Base-by-base conservation (phyloP, 2,797 vertebrate species). In the Xenopus petersii region DNA sequence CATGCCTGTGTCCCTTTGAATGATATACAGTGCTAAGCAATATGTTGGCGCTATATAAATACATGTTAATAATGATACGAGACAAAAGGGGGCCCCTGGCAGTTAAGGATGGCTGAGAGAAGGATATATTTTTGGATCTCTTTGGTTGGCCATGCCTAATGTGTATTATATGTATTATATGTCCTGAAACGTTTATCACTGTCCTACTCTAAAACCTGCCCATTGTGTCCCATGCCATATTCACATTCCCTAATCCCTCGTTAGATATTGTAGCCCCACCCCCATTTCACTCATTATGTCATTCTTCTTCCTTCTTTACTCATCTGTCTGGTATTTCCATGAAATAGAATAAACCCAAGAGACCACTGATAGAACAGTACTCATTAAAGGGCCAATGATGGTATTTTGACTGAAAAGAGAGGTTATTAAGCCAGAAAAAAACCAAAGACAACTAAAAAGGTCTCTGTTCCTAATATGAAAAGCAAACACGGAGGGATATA, bases 301-400 rank as follows among this genome's bases (percentile, higher is more conserved):
- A 79, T 77, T 77, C 56, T 77, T 77, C 56, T 30, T 30, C 26
- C 26, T 30, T 30, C 36, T 82, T 77, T 85, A 79, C 83, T 93
- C 85, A 90, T 88, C 91, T 86, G 88, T 89, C 86, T 92, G 85
- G 92, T 89, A 91, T 92, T 91, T 91, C 86, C 84, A 83, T 87
- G 87, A 88, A 88, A 89, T 90, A 89, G 84, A 83, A 84, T 91
- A 91, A 87, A 82, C 88, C 89, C 89, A 68, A 82, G 87, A 87
- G 90, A 90, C 85, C 83, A 85, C 84, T 70, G 80, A 86, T 87
- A 84, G 81, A 85, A 81, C 83, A 84, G 84, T 84, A 88, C 87
- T 88, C 83, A 85, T 81, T 85, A 80, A 83, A 88, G 79, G 79
- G 87, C 83, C 88, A 85, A 87, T 85, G 86, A 87, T 87, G 86